Base-by-base conservation (phyloP, 2,888 invertebrate species). In the Oscheius sp. region DNA sequence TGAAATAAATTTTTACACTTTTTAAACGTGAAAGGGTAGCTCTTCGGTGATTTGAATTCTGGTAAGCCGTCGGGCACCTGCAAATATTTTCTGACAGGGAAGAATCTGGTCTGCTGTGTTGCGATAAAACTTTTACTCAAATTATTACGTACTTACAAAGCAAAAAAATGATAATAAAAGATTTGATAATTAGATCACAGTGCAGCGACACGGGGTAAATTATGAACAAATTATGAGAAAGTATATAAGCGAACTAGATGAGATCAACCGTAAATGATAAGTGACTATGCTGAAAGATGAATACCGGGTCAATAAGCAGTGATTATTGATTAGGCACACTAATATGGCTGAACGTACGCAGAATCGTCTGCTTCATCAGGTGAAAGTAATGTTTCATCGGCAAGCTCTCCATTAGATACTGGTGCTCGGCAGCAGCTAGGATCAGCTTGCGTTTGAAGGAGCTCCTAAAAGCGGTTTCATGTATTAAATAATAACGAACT, bases 201-300 rank as follows among this genome's bases (percentile, higher is more conserved):
- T n/a, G n/a, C n/a, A n/a, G n/a, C n/a, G n/a, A n/a, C n/a, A n/a
- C n/a, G n/a, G n/a, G n/a, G n/a, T n/a, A 20, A 48, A 25, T 12
- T 48, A 20, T 48, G 33, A 10, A 31, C 12, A 55, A 34, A 55
- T 17, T 23, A 25, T 17, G 17, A 17, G 34, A 55, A 55, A n/a
- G 34, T 55, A 17, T 3, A 33, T 20, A 55, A 55, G 55, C 55
- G 55, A 55, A 55, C 55, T 33, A 34, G 20, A 20, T 25, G 55
- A 55, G 55, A 55, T 55, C 55, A 55, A 55, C 55, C 55, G 55
- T 55, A 55, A 55, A 34, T 34, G 33, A 34, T 31, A 55, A 55
- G 55, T 55, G 55, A 55, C 55, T 55, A 55, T 55, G 55, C 55
- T 34, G 23, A 17, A n/a, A 34, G 5, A 15, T 8, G 17, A 33